Evolutionary conservation across 2,888 invertebrate species (phyloP).

Genomic region (Idaea dimidiata): DNA sequence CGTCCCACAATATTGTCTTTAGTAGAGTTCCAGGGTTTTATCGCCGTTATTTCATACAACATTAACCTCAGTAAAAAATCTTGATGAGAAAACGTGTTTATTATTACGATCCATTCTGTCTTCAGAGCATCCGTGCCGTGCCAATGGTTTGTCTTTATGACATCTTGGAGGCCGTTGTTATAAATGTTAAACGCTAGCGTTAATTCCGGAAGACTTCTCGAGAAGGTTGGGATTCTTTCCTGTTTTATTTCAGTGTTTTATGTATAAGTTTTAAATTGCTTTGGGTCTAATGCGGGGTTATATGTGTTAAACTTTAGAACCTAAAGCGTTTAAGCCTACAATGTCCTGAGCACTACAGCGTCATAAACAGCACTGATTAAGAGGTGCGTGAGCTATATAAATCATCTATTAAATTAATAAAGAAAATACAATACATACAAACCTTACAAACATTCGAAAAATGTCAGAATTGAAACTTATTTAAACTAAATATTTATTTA

Average conservation of each 20-base stretch:
- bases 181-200: not conserved
- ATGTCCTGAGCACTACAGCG: too few relatives aligned
- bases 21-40: conserved; percentile 7
- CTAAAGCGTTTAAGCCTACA: too few relatives aligned
- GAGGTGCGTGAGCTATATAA: too few relatives aligned
- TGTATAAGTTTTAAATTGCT: not conserved
- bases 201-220: not conserved
- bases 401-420: too few relatives aligned
- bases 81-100: conserved; percentile 18
- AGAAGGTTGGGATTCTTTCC: not conserved
- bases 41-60: conserved; percentile 15
- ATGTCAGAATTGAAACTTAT: too few relatives aligned
- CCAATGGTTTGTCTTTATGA: conserved; percentile 11
- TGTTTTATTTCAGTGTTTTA: not conserved
- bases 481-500: too few relatives aligned
- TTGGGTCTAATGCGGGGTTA: too few relatives aligned
- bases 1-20: not conserved
- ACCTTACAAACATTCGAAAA: too few relatives aligned
- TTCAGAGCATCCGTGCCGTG: conserved; percentile 12
- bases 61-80: conserved; percentile 12
- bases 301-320: too few relatives aligned
- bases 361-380: too few relatives aligned
- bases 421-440: too few relatives aligned
- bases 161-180: conserved; percentile 7
- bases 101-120: conserved; percentile 14